Conservation (phyloP, 2,888 invertebrate species). For the Ectemnius lituratus region DNA sequence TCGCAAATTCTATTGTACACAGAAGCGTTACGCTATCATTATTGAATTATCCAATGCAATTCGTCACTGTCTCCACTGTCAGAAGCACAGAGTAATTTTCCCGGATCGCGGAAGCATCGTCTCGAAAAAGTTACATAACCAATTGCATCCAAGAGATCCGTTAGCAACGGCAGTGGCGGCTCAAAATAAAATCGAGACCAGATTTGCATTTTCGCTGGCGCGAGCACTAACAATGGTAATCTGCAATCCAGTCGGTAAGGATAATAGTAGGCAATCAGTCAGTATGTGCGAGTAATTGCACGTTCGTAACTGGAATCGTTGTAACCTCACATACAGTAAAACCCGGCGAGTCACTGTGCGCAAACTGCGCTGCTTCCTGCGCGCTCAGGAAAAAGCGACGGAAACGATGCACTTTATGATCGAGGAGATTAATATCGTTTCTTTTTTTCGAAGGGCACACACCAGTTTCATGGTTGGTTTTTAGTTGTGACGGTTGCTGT, state of each 20-base stretch:
- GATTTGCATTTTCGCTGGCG: slow-evolving; percentile 28
- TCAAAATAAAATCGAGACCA: slow-evolving; percentile 28
- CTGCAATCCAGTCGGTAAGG: slow-evolving; percentile 15
- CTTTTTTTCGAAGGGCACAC: slow-evolving; percentile 35
- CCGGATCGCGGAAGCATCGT: slow-evolving; percentile 1
- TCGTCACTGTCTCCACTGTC: slow-evolving; percentile 18
- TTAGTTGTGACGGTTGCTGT: slow-evolving; percentile 1
- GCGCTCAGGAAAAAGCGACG: not conserved
- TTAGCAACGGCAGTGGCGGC: slow-evolving; percentile 13
- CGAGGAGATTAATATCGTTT: slow-evolving; percentile 11
- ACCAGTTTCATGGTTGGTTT: slow-evolving; percentile 56
- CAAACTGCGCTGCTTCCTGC: not conserved
- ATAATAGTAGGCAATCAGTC: slow-evolving; percentile 4
- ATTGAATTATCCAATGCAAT: slow-evolving; percentile 14
- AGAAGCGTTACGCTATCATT: not conserved
- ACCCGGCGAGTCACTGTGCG: slow-evolving; percentile 3
- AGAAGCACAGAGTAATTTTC: slow-evolving; percentile 6
- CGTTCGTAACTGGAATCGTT: slow-evolving; percentile 18
- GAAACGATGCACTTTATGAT: slow-evolving; percentile 23
- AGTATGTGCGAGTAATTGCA: slow-evolving; percentile 24
- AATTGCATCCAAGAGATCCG: slow-evolving; percentile 9
- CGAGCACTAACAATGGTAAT: too few species aligned
- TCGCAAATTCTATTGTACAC: not conserved
- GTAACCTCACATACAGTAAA: slow-evolving; percentile 2
- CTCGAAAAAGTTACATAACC: slow-evolving; percentile 17